phyloP scores from a whole-genome alignment of 2,113 vertebrate genomes.

The Oxygymnocypris stewartii region DNA sequence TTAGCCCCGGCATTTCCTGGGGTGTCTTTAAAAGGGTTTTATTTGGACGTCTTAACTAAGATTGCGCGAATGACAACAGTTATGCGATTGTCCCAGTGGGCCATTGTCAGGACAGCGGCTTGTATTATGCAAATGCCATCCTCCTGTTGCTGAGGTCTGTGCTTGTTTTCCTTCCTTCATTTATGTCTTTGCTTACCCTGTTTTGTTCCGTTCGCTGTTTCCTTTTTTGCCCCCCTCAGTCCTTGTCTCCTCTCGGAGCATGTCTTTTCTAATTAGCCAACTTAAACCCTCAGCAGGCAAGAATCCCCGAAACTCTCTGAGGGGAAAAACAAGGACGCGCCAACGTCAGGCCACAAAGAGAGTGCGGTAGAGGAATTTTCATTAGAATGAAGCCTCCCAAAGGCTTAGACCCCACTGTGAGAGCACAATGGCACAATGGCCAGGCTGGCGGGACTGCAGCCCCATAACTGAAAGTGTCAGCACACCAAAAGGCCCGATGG shows the following conservation, averaged over 20 bases:
- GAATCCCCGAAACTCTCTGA: conserved; percentile 64
- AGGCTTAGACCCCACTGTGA: conserved; percentile 70
- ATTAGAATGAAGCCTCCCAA: conserved; percentile 79
- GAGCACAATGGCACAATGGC: conserved; percentile 75
- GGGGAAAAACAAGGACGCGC: conserved; percentile 70
- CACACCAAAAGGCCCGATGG: conserved; percentile 61
- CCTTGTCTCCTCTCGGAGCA: conserved; percentile 55
- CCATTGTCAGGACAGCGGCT: conserved; percentile 42
- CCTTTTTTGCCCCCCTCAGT: conserved; percentile 32
- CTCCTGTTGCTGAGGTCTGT: conserved; percentile 38
- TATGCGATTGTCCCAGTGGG: conserved; percentile 49
- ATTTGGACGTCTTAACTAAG: conserved; percentile 49
- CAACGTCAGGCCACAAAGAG: conserved; percentile 73
- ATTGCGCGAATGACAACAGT: conserved; percentile 44
- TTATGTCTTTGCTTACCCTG: conserved; percentile 53
- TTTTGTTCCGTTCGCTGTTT: conserved; percentile 62
- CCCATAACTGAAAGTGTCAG: conserved; percentile 72
- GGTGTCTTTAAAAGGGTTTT: conserved; percentile 6
- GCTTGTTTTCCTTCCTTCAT: conserved; percentile 53
- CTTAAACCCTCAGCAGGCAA: conserved; percentile 79
- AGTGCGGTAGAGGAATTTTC: conserved; percentile 80
- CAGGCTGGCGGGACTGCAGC: conserved; percentile 66
- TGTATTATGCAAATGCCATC: conserved; percentile 55
- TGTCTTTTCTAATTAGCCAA: conserved; percentile 78
- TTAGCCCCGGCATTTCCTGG: conserved; percentile 43